Base-by-base conservation (phyloP, 2,888 invertebrate species). In the Dryobotodes eremita region DNA sequence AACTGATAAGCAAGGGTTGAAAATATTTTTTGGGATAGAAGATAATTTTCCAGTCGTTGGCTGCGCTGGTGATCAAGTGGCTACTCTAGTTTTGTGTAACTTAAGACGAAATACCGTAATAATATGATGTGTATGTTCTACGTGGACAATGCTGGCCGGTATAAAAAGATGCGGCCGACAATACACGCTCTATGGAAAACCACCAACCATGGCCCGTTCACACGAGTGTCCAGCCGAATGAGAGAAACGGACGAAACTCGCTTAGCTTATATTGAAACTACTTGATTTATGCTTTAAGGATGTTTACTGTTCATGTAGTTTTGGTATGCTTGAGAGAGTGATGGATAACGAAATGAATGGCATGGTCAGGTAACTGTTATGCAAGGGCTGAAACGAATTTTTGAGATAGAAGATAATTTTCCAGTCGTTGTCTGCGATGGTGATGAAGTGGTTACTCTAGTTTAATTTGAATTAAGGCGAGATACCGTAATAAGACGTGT, bases 151-250 rank as follows among this genome's bases (percentile, higher is more conserved):
- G 92, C 92, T 92, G 92, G 84, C 91, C 90, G 82, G 90, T 89
- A 95, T 92, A 94, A 95, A 95, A 95, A 95, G 92, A 94, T 92
- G 92, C 85, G 92, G 80, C 88, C 80, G 82, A 95, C 95, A 95
- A 95, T 94, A 89, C 91, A 88, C 80, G 88, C 88, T 86, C 91
- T 89, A 92, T 93, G 93, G 92, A 94, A 94, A 95, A 93, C 93
- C 93, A 92, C 92, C 85, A 88, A 93, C 93, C 91, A 91, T 92
- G 89, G 82, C 87, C 81, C 82, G 90, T 93, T 94, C 93, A 93
- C 93, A 94, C 92, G 92, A 87, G 82, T 74, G 81, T 66, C 82
- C 87, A 86, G 73, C 83, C 71, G 75, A 85, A 84, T 73, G 79
- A 75, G 66, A 83, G 77, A 73, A 79, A 73, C 75, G 73, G 73